Conservation (phyloP, 2,113 vertebrate species). For the Hiodon alosoides region DNA sequence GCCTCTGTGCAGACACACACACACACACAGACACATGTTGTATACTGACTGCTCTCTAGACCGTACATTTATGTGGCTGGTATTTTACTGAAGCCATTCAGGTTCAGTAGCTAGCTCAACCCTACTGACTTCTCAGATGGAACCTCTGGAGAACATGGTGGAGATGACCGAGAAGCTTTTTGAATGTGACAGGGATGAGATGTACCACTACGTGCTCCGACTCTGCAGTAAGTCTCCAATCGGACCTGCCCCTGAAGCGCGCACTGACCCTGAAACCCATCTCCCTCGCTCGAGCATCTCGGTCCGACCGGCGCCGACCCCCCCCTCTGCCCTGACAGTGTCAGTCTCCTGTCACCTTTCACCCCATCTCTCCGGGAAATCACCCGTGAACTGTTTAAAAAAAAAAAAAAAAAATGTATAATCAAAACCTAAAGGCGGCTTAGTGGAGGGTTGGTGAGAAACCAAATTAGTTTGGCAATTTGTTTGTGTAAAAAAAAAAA, state of each 20-base stretch:
- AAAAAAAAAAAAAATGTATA: too few species aligned
- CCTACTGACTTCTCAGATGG: constrained; percentile 59
- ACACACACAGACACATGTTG: not conserved
- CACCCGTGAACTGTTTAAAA: not conserved
- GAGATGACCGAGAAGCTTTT: constrained; percentile 82
- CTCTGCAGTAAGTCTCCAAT: constrained; percentile 73
- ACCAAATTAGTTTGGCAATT: constrained; percentile 1
- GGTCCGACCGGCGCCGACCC: not conserved
- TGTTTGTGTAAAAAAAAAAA: not conserved
- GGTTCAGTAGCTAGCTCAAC: too few species aligned
- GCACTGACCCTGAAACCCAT: not conserved
- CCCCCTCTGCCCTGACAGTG: not conserved
- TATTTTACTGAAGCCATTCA: too few species aligned
- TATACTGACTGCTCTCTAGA: constrained; percentile 17
- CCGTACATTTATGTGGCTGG: not conserved
- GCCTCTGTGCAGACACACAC: not conserved
- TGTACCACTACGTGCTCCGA: constrained; percentile 76
- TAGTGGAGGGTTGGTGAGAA: not conserved
- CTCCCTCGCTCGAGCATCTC: not conserved
- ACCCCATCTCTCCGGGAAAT: not conserved
- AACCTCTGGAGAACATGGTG: constrained; percentile 77
- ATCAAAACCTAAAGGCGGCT: too few species aligned
- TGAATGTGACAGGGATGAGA: constrained; percentile 87
- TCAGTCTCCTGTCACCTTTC: not conserved
- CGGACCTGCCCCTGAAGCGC: not conserved